Evolutionary conservation across 2,888 invertebrate genomes (phyloP), one percentile per base, ranked within the genome.

Genomic region (Lepidochrysops patricia): DNA sequence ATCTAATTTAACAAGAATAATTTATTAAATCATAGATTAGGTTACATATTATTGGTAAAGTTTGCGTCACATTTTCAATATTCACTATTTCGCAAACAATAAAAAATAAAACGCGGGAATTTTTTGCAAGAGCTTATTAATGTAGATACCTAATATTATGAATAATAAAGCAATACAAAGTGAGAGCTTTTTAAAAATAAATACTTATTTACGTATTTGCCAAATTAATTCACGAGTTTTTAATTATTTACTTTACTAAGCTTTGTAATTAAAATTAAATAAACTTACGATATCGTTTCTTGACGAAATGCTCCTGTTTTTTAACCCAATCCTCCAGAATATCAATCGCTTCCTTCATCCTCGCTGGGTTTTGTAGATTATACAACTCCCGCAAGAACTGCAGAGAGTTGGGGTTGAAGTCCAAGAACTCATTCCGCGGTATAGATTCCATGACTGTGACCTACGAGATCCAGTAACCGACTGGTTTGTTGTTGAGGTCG

Each of bases 261-360:
- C 43, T 37, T 4, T 7, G 12, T 15, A 15, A 48, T 9, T 23
- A 23, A 2, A 4, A 7, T 15, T 58, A 26, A 34, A 48, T 12
- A 3, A 13, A 72, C 77, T 75, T 62, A 80, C 82, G 65, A 61
- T 72, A 79, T 15, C 72, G 65, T 60, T 71, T 79, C 6, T 65
- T 70, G 0, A 67, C 61, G 50, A 80, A 76, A 65, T 80, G 79
- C 0, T 71, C 64, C 60, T 80, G 79, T 57, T 77, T 74, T 6
- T 67, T 62, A 4, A 76, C 62, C 80, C 80, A 80, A 4, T 72
- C 68, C 12, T 70, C 65, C 6, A 80, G 64, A 19, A 70, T 63
- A 48, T 73, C 65, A 5, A 79, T 61, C 0, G 75, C 70, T 23
- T 71, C 65, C 2, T 71, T 65, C 57, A 78, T 69, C 15, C 63